Base-by-base conservation (phyloP, 92 coral and sea anemone species). In the Zoanthus sansibaricus region DNA sequence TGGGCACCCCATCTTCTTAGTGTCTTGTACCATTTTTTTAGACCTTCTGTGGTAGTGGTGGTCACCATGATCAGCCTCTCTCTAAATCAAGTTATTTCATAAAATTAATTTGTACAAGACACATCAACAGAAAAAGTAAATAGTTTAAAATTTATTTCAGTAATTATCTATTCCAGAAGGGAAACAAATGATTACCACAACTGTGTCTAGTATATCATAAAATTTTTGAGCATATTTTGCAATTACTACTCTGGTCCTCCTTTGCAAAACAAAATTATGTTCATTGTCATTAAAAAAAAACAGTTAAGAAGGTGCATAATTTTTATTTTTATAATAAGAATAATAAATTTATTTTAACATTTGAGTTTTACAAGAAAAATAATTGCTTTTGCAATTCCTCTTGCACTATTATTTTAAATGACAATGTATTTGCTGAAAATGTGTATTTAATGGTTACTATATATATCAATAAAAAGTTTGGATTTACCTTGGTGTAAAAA, bases 1-100 rank as follows among this genome's bases (percentile, higher is more conserved):
- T 31, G 91, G 87, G 75, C 91, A 88, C 47, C 48, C 91, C 82
- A 88, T 52, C 76, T 88, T 88, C 62, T 88, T 82, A 11, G 86
- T 88, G 64, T 61, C 75, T 46, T 88, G 91, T 48, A 59, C 84
- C 66, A 77, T 51, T 51, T 59, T 44, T 37, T 78, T 86, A 67
- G 56, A 46, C 61, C 46, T 49, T 48, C 33, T 68, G 69, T 16
- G 31, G 52, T 71, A 83, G 7, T 55, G 42, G 31, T 83, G 79
- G 87, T 71, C 87, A n/a, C 87, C 75, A 48, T 71, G 62, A 56
- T 56, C 62, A 8, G 15, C 15, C 14, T 56, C 62, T 56, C 15
- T 56, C 62, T 56, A 56, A 4, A 56, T 56, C 5, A 56, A 56
- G 62, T 12, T 56, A 12, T 56, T 56, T 56, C 62, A 56, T 56